Evolutionary conservation across 2,113 vertebrate species (phyloP), one percentile per base, ranked within the genome.

Genomic region (Chunga burmeisteri): DNA sequence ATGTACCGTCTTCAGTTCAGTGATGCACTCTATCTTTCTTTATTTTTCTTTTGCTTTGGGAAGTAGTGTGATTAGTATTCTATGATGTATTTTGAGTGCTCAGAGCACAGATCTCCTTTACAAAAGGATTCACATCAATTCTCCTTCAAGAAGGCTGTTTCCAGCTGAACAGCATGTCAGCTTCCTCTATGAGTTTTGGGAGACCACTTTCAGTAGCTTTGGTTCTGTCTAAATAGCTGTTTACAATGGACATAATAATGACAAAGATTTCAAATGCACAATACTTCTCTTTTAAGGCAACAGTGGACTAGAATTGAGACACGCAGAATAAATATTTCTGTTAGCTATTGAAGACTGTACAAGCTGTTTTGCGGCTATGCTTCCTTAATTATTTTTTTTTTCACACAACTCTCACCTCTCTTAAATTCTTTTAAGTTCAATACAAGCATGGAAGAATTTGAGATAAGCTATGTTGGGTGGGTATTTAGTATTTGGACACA

Each of bases 51-150:
- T 80, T 75, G 89, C 78, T 91, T 80, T 95, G 84, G 78, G 81
- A 95, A 93, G 81, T 55, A 19, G 56, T 81, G 77, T 67, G 86
- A 91, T 95, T 96, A 94, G 89, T 90, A 96, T 95, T 96, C 96
- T 70, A n/a, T 66, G 89, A 95, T 83, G 86, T 72, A 72, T 91
- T 81, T 82, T 72, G 93, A 95, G 81, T 89, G 83, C 81, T 92
- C 93, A 94, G 91, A 94, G 86, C 86, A 86, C 68, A 80, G 83
- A 97, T 94, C 86, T 94, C 67, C 86, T 94, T 80, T 77, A 94
- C 93, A 94, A 96, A 97, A 95, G 93, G 84, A 91, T 87, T 89
- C 89, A 87, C 91, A 94, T 94, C 82, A 92, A 83, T 96, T 94
- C 92, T 94, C 84, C 67, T 83, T 85, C 94, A 90, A 85, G 93